Base-by-base conservation (phyloP, 2,888 invertebrate species). In the Hirudinaria manillensis region DNA sequence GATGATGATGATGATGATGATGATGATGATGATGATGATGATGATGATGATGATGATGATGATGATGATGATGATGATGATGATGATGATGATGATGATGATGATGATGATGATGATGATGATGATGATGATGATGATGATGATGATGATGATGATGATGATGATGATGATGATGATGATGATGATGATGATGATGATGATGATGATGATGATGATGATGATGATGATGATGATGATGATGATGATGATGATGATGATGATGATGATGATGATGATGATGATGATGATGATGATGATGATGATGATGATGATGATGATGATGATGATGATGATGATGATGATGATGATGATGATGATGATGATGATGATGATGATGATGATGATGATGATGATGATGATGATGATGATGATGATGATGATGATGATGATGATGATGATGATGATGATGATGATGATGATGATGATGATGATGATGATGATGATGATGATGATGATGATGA, bases 171-270 rank as follows among this genome's bases (percentile, higher is more conserved):
- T 70, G 70, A 71, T 71, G 71, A 71, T 71, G 51, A 71, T 71
- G 71, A 51, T 51, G 51, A 51, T 51, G 71, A 51, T 51, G 51
- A 71, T 61, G 56, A 72, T 3, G 56, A 72, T 6, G 55, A 72
- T 61, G 56, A 72, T 72, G 72, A 61, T 72, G 72, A 72, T 24
- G 13, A 72, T 56, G 56, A 72, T 72, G 56, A 55, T 72, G 32
- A 53, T 56, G 56, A 72, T 53, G 32, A 72, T 27, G 56, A 72
- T 10, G 24, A 56, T 27, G 56, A 55, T 56, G 32, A 72, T 72
- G 32, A 56, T 32, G 56, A 72, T 72, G 72, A 72, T 55, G 27
- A 55, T 55, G 72, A 55, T 21, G 56, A 55, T 16, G 56, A 72
- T 55, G 56, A 72, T 32, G 72, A 72, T 61, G 72, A 61, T 13